A percentile compares a stretch with the other conserved stretches of the same genome.
Conservation (phyloP, 2,113 vertebrate genomes). For the Otis tarda region DNA sequence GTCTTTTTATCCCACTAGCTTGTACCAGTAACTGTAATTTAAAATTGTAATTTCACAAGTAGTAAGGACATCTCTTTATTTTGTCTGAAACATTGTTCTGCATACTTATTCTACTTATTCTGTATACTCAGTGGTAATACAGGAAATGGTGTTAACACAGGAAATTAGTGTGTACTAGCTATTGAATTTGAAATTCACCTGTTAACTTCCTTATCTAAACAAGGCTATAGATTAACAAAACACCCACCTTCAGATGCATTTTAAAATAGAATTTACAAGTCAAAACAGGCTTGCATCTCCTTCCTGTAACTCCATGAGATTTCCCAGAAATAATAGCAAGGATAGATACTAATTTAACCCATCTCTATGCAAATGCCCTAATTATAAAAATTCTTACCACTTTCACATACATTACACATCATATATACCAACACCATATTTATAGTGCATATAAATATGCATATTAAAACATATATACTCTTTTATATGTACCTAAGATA, state of each 20-base stretch:
- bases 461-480: no score
- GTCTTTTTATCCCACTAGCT: background rate
- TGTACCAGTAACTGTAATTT: background rate
- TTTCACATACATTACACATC: background rate
- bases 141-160: conserved; percentile 38
- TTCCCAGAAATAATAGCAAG: background rate
- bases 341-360: background rate
- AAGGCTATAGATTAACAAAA: background rate
- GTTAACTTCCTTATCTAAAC: conserved; percentile 39
- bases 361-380: background rate
- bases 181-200: conserved; percentile 48
- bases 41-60: background rate
- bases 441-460: background rate
- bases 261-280: background rate
- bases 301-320: background rate
- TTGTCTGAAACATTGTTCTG: background rate
- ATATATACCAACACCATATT: background rate
- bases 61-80: background rate
- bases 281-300: background rate
- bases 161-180: conserved; percentile 45
- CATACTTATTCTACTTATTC: background rate
- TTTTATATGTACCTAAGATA: background rate
- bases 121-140: background rate
- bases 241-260: background rate
- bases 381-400: background rate